Evolutionary conservation across 2,797 vertebrate species (phyloP).

Genomic region (Telmatherina bonti): DNA sequence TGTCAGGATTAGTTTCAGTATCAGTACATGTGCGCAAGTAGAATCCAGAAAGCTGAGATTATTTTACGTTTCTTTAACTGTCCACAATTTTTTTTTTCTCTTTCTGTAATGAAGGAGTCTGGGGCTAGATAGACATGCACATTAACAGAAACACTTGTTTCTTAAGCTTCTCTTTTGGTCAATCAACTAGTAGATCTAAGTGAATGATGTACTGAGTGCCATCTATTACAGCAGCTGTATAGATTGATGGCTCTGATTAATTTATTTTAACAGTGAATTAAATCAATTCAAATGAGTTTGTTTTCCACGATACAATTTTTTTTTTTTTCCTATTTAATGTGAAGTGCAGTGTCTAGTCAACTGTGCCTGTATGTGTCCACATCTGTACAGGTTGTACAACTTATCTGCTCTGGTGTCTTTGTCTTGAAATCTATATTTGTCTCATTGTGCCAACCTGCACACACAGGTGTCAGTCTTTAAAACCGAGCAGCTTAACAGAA

Average conservation of each 20-base stretch:
- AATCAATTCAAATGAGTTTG: conserved; percentile 68
- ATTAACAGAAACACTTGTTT: neutral
- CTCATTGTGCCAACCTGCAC: conserved; percentile 29
- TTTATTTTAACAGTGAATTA: conserved; percentile 71
- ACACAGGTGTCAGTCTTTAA: conserved; percentile 32
- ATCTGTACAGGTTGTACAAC: conserved; percentile 21
- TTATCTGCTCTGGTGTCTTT: conserved; percentile 8
- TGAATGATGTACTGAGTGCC: conserved; percentile 58
- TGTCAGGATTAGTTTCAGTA: conserved; percentile 23
- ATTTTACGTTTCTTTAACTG: neutral
- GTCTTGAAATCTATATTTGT: conserved; percentile 26
- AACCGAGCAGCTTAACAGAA: conserved; percentile 22
- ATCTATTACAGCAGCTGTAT: conserved; percentile 67
- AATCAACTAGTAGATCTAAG: conserved; percentile 2
- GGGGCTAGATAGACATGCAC: neutral
- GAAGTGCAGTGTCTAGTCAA: neutral
- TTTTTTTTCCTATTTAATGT: conserved; percentile 7
- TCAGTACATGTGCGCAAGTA: neutral
- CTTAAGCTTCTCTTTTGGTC: conserved; percentile 1
- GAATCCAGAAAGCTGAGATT: neutral
- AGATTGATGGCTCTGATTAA: conserved; percentile 63
- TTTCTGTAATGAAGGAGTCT: neutral
- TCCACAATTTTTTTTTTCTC: neutral
- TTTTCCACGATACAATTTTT: conserved; percentile 57
- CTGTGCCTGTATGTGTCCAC: conserved; percentile 17